phyloP scores from a whole-genome alignment of 1,140 invertebrate genomes.

The Tetraneura akinire region DNA sequence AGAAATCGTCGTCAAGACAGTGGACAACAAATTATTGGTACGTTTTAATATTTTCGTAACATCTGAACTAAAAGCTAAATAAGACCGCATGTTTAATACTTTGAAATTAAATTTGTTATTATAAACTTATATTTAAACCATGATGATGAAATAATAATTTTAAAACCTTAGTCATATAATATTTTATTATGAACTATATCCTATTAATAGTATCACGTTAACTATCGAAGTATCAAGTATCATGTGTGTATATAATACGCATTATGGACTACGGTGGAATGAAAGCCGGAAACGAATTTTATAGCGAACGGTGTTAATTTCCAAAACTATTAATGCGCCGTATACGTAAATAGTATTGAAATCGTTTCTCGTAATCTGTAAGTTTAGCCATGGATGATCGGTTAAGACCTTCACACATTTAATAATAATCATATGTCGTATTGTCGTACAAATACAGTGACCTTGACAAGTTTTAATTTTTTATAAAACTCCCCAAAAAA shows the following conservation, averaged over 20 bases:
- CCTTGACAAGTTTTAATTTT: too few relatives aligned
- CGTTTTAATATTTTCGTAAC: not conserved
- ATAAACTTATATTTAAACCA: too few relatives aligned
- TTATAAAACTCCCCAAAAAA: slow-evolving; percentile 14
- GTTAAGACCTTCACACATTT: slow-evolving; percentile 33
- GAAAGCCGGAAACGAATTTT: slow-evolving; percentile 27
- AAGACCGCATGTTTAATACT: too few relatives aligned
- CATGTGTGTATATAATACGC: not conserved
- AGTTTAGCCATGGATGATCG: slow-evolving; percentile 11
- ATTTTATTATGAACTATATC: not conserved
- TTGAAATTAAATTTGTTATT: too few relatives aligned
- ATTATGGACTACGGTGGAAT: not conserved
- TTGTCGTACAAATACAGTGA: too few relatives aligned
- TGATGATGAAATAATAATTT: not conserved
- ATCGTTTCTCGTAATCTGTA: not conserved
- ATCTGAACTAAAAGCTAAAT: too few relatives aligned
- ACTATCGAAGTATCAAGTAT: not conserved
- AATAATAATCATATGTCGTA: not conserved
- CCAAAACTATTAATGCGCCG: not conserved
- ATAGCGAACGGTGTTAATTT: not conserved
- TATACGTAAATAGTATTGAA: not conserved
- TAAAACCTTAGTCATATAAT: not conserved
- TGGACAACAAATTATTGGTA: slow-evolving; percentile 92
- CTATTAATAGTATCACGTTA: not conserved
- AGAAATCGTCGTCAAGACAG: slow-evolving; percentile 94